Percentiles rank a stretch among this genome's conserved stretches.
These are phyloP conservation scores for Xiphydria camelus DNA, from an alignment of 2,888 invertebrate genomes.

Conservation along the genomic window DNA sequence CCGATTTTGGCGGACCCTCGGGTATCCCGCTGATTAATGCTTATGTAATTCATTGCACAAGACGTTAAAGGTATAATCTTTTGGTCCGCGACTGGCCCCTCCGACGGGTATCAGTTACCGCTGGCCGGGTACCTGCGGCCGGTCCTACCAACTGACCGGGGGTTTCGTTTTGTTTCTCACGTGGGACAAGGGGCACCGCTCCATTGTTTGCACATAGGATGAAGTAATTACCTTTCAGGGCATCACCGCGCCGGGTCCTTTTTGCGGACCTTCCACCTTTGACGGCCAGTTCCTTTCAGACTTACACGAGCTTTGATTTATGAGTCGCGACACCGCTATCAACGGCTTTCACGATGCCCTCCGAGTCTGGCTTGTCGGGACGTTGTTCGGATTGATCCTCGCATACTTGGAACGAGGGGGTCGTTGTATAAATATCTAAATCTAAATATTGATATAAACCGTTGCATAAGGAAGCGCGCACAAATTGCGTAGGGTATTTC, in stretches of 20 bases:
- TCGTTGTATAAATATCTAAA: no score
- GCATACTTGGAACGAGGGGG: no score
- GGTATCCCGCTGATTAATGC: conserved; percentile 51
- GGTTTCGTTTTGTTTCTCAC: conserved; percentile 55
- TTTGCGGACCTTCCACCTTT: neutral
- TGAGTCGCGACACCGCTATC: conserved; percentile 3
- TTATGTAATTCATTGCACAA: conserved; percentile 53
- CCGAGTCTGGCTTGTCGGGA: no score
- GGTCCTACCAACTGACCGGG: conserved; percentile 33
- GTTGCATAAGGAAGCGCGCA: no score
- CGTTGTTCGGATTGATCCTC: no score
- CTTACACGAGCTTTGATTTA: conserved; percentile 6
- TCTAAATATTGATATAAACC: no score
- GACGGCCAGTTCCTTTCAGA: conserved; percentile 9
- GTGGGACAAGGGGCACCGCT: conserved; percentile 42
- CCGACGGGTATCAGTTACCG: conserved; percentile 41
- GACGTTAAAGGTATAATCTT: conserved; percentile 51
- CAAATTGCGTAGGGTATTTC: no score
- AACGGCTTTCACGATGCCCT: neutral
- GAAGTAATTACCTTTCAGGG: conserved; percentile 53
- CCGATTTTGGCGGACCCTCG: conserved; percentile 31
- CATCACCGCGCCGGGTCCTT: conserved; percentile 6
- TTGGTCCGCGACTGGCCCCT: conserved; percentile 31
- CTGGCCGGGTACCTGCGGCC: conserved; percentile 32
- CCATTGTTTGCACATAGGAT: conserved; percentile 54